Percentiles rank a stretch among this genome's conserved stretches.
Evolutionary conservation across 2,113 vertebrate species (phyloP).

Genomic region (Felis chaus): DNA sequence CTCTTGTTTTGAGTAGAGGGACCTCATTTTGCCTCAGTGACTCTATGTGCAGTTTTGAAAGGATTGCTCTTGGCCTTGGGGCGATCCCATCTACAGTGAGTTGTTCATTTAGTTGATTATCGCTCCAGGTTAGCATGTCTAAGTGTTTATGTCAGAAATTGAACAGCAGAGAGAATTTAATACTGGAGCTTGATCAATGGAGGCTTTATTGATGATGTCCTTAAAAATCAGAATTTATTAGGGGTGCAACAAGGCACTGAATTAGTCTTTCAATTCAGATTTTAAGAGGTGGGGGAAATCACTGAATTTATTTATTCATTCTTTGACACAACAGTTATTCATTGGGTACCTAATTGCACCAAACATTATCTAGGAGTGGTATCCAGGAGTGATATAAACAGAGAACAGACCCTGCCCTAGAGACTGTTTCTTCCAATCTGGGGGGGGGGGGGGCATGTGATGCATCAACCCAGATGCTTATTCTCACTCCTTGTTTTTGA

Average conservation of each 20-base stretch:
- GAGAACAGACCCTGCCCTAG: neutral
- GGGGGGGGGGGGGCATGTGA: no score
- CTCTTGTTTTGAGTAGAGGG: neutral
- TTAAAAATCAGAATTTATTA: constrained; percentile 24
- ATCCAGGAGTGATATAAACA: neutral
- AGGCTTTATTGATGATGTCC: neutral
- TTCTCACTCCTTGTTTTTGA: neutral
- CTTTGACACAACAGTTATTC: neutral
- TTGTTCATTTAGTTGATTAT: neutral
- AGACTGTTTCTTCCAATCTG: neutral
- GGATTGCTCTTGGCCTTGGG: neutral
- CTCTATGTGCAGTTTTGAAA: neutral
- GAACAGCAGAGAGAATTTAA: constrained; percentile 5
- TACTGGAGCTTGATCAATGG: neutral
- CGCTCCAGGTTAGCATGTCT: neutral
- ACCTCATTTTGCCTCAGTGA: neutral
- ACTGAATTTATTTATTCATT: neutral
- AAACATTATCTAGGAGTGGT: no score
- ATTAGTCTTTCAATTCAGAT: neutral
- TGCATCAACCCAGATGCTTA: neutral
- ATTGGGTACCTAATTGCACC: neutral
- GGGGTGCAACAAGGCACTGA: neutral
- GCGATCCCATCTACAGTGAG: neutral
- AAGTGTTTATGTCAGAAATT: constrained; percentile 16
- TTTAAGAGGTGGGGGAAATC: neutral